These are phyloP conservation scores for Phoenicopterus ruber DNA, from an alignment of 2,113 vertebrate genomes.

Conservation along the genomic window DNA sequence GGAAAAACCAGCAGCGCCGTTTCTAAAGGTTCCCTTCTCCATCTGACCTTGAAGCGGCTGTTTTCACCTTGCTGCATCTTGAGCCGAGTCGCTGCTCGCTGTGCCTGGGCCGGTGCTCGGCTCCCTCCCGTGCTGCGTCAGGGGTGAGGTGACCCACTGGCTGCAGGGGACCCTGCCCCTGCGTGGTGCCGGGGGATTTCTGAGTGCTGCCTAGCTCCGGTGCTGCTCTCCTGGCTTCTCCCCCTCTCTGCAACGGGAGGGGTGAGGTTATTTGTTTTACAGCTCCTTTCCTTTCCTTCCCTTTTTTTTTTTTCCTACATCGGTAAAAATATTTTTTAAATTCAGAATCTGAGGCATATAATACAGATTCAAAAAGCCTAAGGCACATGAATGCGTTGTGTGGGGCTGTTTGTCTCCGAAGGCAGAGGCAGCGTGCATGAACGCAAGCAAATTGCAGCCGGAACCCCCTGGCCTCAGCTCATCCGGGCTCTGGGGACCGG, in stretches of 20 bases:
- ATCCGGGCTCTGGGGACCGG: not conserved
- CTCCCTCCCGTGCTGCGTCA: accelerated
- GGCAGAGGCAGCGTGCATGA: not conserved
- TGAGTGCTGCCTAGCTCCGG: not conserved
- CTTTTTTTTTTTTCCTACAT: not conserved
- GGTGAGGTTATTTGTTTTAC: not conserved
- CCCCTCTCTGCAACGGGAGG: accelerated
- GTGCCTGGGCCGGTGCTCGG: accelerated
- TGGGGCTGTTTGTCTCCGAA: not conserved
- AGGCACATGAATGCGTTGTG: accelerated
- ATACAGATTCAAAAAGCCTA: accelerated
- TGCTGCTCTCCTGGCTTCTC: not conserved
- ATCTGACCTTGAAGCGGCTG: slow-evolving; percentile 5
- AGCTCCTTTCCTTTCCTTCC: not conserved
- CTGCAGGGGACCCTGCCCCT: not conserved
- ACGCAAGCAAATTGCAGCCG: accelerated
- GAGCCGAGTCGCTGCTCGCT: not conserved
- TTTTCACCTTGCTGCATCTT: not conserved
- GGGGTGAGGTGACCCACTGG: not conserved
- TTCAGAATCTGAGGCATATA: not conserved
- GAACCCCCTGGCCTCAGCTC: not conserved
- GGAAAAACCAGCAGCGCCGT: not conserved
- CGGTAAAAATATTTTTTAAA: not conserved
- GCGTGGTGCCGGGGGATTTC: not conserved
- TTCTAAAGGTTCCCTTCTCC: not conserved